phyloP scores from a whole-genome alignment of 1,140 invertebrate species.

The Bombus ignitus region DNA sequence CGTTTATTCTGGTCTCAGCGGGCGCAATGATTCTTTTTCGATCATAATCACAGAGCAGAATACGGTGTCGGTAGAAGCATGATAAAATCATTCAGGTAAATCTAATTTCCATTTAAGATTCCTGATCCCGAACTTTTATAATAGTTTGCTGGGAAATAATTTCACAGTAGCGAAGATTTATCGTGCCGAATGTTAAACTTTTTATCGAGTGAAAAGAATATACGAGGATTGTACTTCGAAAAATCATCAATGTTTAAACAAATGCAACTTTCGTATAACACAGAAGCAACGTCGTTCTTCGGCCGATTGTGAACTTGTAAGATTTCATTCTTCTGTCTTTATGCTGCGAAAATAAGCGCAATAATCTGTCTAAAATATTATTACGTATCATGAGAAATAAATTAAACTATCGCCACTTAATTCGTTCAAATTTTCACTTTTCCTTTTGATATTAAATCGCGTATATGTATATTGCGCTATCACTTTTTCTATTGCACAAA shows the following conservation, averaged over 20 bases:
- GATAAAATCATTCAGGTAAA: not conserved
- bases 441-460: not conserved
- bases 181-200: not conserved
- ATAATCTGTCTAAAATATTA: not conserved
- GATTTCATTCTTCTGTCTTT: not conserved
- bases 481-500: not conserved
- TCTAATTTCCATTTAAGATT: conserved; percentile 2
- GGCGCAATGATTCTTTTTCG: not conserved
- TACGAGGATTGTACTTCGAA: not conserved
- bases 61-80: not conserved
- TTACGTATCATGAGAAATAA: not conserved
- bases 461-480: no score
- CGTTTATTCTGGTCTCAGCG: not conserved
- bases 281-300: not conserved
- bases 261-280: not conserved
- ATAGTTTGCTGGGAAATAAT: not conserved
- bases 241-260: not conserved
- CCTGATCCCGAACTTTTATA: not conserved
- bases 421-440: not conserved
- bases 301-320: not conserved
- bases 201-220: not conserved
- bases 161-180: not conserved
- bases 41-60: conserved; percentile 2
- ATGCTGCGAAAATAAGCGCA: not conserved
- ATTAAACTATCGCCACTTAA: not conserved